phyloP scores from a whole-genome alignment of 2,113 vertebrate species.

The Columba livia region DNA sequence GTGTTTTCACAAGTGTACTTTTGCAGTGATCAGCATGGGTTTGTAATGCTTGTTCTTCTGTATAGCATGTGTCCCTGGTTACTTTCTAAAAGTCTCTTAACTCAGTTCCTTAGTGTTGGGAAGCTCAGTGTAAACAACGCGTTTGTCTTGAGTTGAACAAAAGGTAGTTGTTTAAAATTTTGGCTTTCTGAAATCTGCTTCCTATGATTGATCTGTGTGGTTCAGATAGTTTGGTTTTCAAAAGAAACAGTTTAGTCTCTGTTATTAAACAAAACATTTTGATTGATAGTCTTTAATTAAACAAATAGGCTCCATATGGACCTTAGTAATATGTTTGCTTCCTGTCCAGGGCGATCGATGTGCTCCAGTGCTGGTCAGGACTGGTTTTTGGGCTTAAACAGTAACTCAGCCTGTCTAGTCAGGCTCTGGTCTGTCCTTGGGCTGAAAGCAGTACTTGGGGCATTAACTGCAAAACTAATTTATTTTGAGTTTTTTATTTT shows the following conservation, averaged over 20 bases:
- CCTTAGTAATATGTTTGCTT: not conserved
- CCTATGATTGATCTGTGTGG: fast-evolving
- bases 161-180: not conserved
- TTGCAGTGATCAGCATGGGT: not conserved
- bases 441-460: not conserved
- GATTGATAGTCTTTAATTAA: not conserved
- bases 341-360: not conserved
- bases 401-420: not conserved
- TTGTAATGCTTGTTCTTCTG: not conserved
- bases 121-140: not conserved
- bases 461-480: not conserved
- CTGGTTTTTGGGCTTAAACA: not conserved
- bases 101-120: not conserved
- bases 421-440: not conserved
- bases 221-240: not conserved
- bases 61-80: not conserved
- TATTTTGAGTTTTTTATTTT: not conserved
- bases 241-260: not conserved
- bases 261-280: not conserved
- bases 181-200: not conserved
- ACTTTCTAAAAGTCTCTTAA: not conserved
- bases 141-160: not conserved
- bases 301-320: not conserved
- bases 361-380: not conserved
- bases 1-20: not conserved